A percentile compares a stretch with the other conserved stretches of the same genome.
Conservation (phyloP, 1,140 invertebrate species). For the Rhagoletis zephyria region DNA sequence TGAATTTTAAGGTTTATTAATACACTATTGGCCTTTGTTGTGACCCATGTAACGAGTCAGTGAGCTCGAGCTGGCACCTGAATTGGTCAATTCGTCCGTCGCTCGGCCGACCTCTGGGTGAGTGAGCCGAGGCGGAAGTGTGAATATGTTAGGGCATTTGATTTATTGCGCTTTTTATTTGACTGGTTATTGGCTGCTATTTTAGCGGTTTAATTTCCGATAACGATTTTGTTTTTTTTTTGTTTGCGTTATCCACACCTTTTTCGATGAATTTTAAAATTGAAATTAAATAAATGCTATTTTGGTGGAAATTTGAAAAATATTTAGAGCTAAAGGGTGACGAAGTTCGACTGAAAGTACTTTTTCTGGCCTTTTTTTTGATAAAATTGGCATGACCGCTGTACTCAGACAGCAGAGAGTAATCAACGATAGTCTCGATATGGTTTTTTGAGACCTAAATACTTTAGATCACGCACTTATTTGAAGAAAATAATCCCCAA, state of each 20-base stretch:
- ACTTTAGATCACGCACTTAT: too few relatives aligned
- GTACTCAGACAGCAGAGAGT: too few relatives aligned
- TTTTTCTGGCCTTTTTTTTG: too few relatives aligned
- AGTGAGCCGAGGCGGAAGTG: neutral
- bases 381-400: too few relatives aligned
- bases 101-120: neutral
- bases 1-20: slow-evolving; percentile 51
- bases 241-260: neutral
- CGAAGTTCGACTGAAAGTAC: too few relatives aligned
- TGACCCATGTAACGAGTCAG: slow-evolving; percentile 21
- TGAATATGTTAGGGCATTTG: neutral
- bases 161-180: slow-evolving; percentile 8
- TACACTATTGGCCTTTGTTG: slow-evolving; percentile 24
- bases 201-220: slow-evolving; percentile 35
- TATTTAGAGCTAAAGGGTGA: too few relatives aligned
- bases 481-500: too few relatives aligned
- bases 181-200: neutral
- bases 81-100: neutral
- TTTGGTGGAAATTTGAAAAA: too few relatives aligned
- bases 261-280: too few relatives aligned
- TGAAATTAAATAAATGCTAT: too few relatives aligned
- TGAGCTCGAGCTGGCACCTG: neutral
- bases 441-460: too few relatives aligned
- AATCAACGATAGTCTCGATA: too few relatives aligned
- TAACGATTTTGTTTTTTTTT: neutral